These are phyloP conservation scores for Ceratina australensis DNA, from an alignment of 1,140 invertebrate genomes.

Conservation along the genomic window DNA sequence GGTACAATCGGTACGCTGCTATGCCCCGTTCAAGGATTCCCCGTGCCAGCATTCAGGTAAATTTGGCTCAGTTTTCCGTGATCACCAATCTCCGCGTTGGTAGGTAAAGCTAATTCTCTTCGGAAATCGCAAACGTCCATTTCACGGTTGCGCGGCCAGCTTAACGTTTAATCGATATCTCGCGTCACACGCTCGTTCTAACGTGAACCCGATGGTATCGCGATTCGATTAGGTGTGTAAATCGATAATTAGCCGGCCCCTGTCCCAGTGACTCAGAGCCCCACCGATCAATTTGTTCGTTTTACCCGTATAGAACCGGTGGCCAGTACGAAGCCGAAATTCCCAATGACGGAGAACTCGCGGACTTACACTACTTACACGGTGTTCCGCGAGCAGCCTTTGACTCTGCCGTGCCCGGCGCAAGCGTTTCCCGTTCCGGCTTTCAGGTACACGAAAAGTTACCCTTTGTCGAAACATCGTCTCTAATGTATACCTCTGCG, in stretches of 20 bases:
- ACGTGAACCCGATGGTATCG: constrained; percentile 12
- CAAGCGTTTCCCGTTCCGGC: constrained; percentile 83
- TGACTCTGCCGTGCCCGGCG: constrained; percentile 83
- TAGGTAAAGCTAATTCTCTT: constrained; percentile 36
- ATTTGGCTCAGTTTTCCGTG: background rate
- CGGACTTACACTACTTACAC: constrained; percentile 75
- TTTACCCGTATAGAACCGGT: constrained; percentile 83
- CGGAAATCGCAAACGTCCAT: background rate
- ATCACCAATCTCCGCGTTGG: background rate
- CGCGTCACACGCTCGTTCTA: constrained; percentile 22
- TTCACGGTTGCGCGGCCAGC: background rate
- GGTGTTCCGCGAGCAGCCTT: constrained; percentile 74
- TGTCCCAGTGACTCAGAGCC: constrained; percentile 25
- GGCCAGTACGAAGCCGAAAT: constrained; percentile 86
- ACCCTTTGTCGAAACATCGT: background rate
- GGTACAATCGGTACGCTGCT: constrained; percentile 76
- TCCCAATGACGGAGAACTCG: constrained; percentile 84
- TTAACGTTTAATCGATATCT: constrained; percentile 36
- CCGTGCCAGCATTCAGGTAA: constrained; percentile 81
- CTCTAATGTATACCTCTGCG: background rate
- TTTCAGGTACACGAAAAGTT: constrained; percentile 54
- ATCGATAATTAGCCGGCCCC: constrained; percentile 10
- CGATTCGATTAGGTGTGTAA: background rate
- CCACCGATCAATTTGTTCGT: constrained; percentile 22
- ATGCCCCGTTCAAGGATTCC: constrained; percentile 85